Percentiles rank a stretch among this genome's conserved stretches.
Evolutionary conservation across 2,797 vertebrate genomes (phyloP).

Genomic region (Heliangelus exortis): DNA sequence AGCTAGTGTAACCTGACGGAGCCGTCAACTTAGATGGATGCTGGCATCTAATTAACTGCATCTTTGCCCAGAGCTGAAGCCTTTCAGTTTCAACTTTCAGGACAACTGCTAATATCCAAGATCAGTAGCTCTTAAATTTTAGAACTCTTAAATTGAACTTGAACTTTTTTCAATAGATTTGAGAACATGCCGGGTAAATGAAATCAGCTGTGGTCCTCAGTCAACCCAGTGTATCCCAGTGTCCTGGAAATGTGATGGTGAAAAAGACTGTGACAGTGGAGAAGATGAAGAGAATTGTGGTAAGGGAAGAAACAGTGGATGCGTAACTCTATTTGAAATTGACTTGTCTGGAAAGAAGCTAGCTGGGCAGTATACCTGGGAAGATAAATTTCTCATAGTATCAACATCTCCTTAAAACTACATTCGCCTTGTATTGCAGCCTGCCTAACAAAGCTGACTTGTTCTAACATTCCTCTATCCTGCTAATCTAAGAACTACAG

Average conservation of each 20-base stretch:
- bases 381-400: not conserved
- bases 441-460: not conserved
- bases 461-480: not conserved
- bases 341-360: conserved; percentile 52
- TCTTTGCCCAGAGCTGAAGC: not conserved
- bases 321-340: conserved; percentile 55
- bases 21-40: not conserved
- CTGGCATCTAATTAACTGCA: not conserved
- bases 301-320: conserved; percentile 75
- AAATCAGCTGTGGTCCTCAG: conserved; percentile 92
- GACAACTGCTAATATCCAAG: not conserved
- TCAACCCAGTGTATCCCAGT: conserved; percentile 93
- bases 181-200: conserved; percentile 91
- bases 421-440: not conserved
- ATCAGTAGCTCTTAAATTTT: not conserved
- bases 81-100: not conserved
- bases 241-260: conserved; percentile 97
- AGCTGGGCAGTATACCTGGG: conserved; percentile 29
- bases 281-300: conserved; percentile 95
- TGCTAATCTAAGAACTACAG: not conserved
- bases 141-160: conserved; percentile 5
- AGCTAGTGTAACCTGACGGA: not conserved
- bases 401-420: not conserved
- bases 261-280: conserved; percentile 93
- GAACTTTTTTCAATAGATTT: conserved; percentile 82